Evolutionary conservation across 35 echinoderm and acorn worm genomes (phyloP).

Genomic region (Lytechinus variegatus): DNA sequence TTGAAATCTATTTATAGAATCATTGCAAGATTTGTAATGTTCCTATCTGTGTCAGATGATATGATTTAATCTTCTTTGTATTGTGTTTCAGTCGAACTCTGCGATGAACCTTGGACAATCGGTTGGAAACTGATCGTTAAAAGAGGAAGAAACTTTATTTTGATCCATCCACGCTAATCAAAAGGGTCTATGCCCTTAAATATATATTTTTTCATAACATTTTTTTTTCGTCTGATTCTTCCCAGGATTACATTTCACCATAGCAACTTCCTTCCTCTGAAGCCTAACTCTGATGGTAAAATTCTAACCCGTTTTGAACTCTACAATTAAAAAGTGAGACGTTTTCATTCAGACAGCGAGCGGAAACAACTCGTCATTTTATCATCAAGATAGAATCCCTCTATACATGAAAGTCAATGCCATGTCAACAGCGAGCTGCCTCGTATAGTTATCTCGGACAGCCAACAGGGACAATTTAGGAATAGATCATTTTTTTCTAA

Average conservation of each 20-base stretch:
- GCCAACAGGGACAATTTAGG: too few species aligned
- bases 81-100: too few species aligned
- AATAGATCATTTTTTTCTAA: too few species aligned
- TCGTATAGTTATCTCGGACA: too few species aligned
- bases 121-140: too few species aligned
- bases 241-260: background rate
- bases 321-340: background rate
- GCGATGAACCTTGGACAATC: too few species aligned
- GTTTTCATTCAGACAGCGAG: background rate
- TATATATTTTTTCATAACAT: background rate
- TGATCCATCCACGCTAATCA: background rate
- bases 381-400: background rate
- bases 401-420: background rate
- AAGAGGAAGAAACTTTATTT: background rate
- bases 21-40: too few species aligned
- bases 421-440: background rate
- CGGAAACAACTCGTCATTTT: background rate
- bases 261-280: background rate
- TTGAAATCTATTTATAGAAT: too few species aligned
- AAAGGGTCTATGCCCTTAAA: background rate
- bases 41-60: too few species aligned
- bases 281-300: background rate
- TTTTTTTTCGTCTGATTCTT: background rate
- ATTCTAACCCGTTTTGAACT: too few species aligned
- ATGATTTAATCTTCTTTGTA: too few species aligned